Conservation (phyloP, 2,797 vertebrate species). For the Choloepus didactylus region DNA sequence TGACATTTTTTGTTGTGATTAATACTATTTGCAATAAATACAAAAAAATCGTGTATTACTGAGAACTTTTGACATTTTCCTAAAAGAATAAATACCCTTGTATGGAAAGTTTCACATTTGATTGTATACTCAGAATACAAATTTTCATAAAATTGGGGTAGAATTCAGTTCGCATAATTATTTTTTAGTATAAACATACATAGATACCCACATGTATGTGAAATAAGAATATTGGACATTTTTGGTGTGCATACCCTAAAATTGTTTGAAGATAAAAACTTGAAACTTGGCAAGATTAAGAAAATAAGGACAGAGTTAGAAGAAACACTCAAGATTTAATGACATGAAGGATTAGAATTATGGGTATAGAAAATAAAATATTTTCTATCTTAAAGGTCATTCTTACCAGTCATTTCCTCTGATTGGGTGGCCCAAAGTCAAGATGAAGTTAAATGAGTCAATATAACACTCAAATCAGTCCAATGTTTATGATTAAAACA, state of each 20-base stretch:
- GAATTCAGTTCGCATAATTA: constrained; percentile 38
- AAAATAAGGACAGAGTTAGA: constrained; percentile 64
- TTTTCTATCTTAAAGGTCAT: constrained; percentile 23
- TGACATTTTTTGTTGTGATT: neutral
- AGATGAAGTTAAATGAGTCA: constrained; percentile 37
- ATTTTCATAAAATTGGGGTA: constrained; percentile 62
- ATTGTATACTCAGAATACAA: neutral
- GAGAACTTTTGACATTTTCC: constrained; percentile 29
- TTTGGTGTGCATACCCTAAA: constrained; percentile 58
- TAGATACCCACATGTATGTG: neutral
- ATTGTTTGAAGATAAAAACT: constrained; percentile 62
- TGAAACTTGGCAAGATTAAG: constrained; percentile 67
- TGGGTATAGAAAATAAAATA: neutral
- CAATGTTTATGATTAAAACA: constrained; percentile 39
- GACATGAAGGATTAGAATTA: constrained; percentile 64
- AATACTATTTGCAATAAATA: constrained; percentile 53
- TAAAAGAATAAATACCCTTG: constrained; percentile 36
- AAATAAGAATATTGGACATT: constrained; percentile 65
- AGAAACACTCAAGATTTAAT: constrained; percentile 63
- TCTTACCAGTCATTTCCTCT: neutral
- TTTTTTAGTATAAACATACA: constrained; percentile 44
- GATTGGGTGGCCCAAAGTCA: constrained; percentile 18
- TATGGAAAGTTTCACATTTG: neutral
- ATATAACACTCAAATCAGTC: constrained; percentile 22
- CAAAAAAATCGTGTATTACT: neutral